Base-by-base conservation (phyloP, 2,888 invertebrate genomes). In the Amaurobius ferox region DNA sequence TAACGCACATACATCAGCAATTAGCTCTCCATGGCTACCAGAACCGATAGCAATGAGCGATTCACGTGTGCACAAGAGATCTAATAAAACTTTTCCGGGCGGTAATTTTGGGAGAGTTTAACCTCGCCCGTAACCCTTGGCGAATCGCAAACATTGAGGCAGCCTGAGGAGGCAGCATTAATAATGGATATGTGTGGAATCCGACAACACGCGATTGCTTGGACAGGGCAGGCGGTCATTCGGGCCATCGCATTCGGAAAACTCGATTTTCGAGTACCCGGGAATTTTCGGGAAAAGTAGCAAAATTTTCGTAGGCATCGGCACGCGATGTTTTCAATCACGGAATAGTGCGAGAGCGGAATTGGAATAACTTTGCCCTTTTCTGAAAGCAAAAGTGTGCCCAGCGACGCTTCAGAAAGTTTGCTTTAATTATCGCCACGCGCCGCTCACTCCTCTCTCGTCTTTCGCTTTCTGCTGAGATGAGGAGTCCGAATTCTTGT, bases 261-360 rank as follows among this genome's bases (percentile, higher is more conserved):
- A 80, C 81, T 81, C 81, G 81, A 81, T 81, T 81, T 76, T 61
- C 40, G 78, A 70, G 61, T 39, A 11, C 55, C 55, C 55, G 66
- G 81, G 76, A 76, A 68, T 81, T 66, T 48, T 29, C 67, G 68
- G 61, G 71, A 76, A 83, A 83, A 76, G 70, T 76, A 76, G 67
- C 67, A 80, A 80, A 76, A 35, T 77, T 64, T 40, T 9, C 13
- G 29, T 48, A 79, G 72, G 73, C 44, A 44, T 62, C 23, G 11
- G 72, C 81, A 83, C 81, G 81, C 81, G 70, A 83, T 74, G 70
- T 64, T 71, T 81, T 81, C 70, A 70, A 83, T 83, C 81, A 83
- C 81, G 81, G 16, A 26, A 32, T 28, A 39, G 23, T 35, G 67
- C 67, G 68, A 32, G 28, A 28, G 30, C 39, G 68, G 68, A 66